Conservation (phyloP, 2,888 invertebrate genomes). For the Ectemnius cavifrons region DNA sequence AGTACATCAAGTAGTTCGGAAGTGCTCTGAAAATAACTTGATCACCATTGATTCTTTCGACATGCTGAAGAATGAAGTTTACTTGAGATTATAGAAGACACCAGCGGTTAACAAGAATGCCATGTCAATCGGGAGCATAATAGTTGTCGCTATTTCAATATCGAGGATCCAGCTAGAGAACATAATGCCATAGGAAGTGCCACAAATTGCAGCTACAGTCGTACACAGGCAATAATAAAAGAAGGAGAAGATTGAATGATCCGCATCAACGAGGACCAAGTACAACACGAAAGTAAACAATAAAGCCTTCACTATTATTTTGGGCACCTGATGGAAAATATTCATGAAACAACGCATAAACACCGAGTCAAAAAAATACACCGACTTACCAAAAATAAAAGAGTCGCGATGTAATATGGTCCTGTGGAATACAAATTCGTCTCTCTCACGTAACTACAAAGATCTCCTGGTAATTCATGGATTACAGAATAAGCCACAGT, state of each 20-base stretch:
- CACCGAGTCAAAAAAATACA: not conserved
- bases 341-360: not conserved
- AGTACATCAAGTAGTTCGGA: slow-evolving; percentile 76
- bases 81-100: slow-evolving; percentile 74
- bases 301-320: slow-evolving; percentile 49
- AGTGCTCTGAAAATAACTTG: slow-evolving; percentile 70
- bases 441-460: slow-evolving; percentile 78
- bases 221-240: slow-evolving; percentile 50
- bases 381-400: slow-evolving; percentile 62
- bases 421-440: slow-evolving; percentile 78
- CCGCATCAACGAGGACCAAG: slow-evolving; percentile 37
- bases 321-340: slow-evolving; percentile 54
- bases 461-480: slow-evolving; percentile 77
- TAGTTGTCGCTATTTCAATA: slow-evolving; percentile 77
- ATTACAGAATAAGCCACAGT: slow-evolving; percentile 79
- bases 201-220: slow-evolving; percentile 44
- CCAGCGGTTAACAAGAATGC: slow-evolving; percentile 79
- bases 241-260: slow-evolving; percentile 27
- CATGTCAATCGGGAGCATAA: slow-evolving; percentile 79
- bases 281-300: slow-evolving; percentile 54
- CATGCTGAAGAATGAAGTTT: slow-evolving; percentile 5
- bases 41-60: slow-evolving; percentile 3
- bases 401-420: slow-evolving; percentile 76
- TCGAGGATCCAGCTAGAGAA: slow-evolving; percentile 79
- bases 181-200: slow-evolving; percentile 76